These are phyloP conservation scores for Sciaenops ocellatus DNA, from an alignment of 2,797 vertebrate species.

Conservation along the genomic window DNA sequence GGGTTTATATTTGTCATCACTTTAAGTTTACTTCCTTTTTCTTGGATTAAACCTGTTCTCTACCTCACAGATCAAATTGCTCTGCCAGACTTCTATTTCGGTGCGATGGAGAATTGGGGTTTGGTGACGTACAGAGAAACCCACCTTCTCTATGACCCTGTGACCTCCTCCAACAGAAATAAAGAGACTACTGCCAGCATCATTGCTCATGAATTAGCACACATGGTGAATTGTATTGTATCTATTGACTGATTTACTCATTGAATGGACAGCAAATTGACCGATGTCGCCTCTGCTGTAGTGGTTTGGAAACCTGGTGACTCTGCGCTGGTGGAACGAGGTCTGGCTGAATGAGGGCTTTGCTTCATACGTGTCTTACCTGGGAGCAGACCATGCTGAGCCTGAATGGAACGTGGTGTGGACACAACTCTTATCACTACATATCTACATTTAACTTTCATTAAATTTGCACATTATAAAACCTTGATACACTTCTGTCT, in stretches of 20 bases:
- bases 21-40: not conserved
- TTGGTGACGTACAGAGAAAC: conserved; percentile 93
- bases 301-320: conserved; percentile 99
- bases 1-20: not conserved
- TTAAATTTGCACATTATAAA: not conserved
- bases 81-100: conserved; percentile 92
- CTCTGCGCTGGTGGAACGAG: conserved; percentile 95
- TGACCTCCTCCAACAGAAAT: conserved; percentile 88
- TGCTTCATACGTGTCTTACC: conserved; percentile 93
- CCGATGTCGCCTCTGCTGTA: conserved; percentile 61
- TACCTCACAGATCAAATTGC: conserved; percentile 89
- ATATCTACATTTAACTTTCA: not conserved
- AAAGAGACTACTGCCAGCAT: conserved; percentile 90
- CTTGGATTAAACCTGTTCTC: not conserved
- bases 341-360: conserved; percentile 98
- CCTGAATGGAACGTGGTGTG: conserved; percentile 89
- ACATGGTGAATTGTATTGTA: conserved; percentile 86
- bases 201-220: conserved; percentile 92
- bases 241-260: not conserved
- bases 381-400: conserved; percentile 87
- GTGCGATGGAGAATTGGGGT: conserved; percentile 98
- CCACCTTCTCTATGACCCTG: conserved; percentile 83
- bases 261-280: not conserved
- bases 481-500: not conserved
- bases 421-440: not conserved